Conservation (phyloP, 1,140 invertebrate species). For the Heterodera carotae region DNA sequence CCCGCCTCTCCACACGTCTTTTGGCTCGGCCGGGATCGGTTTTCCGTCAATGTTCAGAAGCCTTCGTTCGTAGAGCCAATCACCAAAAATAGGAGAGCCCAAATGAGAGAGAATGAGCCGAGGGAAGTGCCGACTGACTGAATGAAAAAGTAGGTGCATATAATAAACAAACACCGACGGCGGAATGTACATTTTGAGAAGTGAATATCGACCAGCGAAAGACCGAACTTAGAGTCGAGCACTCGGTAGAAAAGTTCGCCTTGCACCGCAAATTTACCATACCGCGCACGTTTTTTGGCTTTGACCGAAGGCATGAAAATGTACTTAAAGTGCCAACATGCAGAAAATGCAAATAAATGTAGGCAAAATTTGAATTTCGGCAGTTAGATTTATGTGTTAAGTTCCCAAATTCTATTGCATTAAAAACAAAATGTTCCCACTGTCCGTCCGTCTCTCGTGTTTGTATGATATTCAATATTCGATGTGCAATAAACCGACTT, state of each 20-base stretch:
- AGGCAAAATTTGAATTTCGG: background rate
- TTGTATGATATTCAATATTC: too few species aligned
- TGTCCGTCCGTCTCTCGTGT: too few species aligned
- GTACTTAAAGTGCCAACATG: too few species aligned
- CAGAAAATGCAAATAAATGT: background rate
- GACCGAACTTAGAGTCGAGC: background rate
- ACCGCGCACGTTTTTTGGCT: background rate
- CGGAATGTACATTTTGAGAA: slow-evolving; percentile 29
- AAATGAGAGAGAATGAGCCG: slow-evolving; percentile 38
- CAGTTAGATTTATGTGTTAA: too few species aligned
- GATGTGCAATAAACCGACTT: slow-evolving; percentile 15
- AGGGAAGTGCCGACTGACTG: slow-evolving; percentile 33
- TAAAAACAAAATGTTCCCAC: too few species aligned
- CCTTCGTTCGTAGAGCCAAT: slow-evolving; percentile 26
- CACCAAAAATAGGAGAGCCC: slow-evolving; percentile 32
- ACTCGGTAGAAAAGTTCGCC: slow-evolving; percentile 25
- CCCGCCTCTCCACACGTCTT: background rate
- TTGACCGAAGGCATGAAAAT: slow-evolving; percentile 31
- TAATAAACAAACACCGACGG: background rate
- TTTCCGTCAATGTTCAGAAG: slow-evolving; percentile 31
- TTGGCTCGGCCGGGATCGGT: slow-evolving; percentile 9
- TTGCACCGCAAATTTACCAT: slow-evolving; percentile 20
- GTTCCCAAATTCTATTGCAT: too few species aligned
- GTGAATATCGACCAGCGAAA: slow-evolving; percentile 36
- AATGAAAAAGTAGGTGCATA: slow-evolving; percentile 15